Base-by-base conservation (phyloP, 2,113 vertebrate genomes). In the Clupea harengus region DNA sequence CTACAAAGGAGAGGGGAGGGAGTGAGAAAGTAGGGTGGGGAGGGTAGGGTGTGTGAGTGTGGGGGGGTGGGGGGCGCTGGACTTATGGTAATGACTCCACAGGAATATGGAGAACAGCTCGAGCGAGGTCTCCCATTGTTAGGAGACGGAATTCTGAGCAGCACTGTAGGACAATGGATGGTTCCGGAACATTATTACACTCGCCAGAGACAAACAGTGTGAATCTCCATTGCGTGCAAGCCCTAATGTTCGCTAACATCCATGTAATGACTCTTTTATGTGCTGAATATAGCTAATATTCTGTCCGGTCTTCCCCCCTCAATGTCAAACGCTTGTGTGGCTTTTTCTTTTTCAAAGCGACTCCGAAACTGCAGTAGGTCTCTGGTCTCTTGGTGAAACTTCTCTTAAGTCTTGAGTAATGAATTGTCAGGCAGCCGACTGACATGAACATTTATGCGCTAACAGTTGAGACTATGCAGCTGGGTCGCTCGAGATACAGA, bases 1-100 rank as follows among this genome's bases (percentile, higher is more conserved):
- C 86, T 81, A 82, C 54, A 82, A 45, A 82, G 46, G 47, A 78
- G 15, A 15, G 47, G 25, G 49, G 67, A 78, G 28, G 28, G 72
- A 78, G 32, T 78, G 72, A 32, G 72, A 78, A 39, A 39, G 72
- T 13, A 32, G 72, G 25, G 28, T 78, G 46, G 80, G 44, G 47
- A 39, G 54, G 25, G 64, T 45, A 39, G 39, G 39, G 85, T 6
- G 60, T 28, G 64, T 28, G n/a, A 7, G 64, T 25, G 52, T 81
- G 46, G 86, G 85, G 13, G 52, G 72, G 47, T 39, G 57, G 8
- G 11, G 67, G 78, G 45, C 49, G 5, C 4, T 84, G 81, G 83
- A n/a, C 67, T 87, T 92, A 92, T 88, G 86, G 44, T 91, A 92
- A 92, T 89, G 82, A 84, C 60, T 88, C 54, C 44, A 85, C 80